Conservation (phyloP, 2,888 invertebrate genomes). For the Sinelater perroti region DNA sequence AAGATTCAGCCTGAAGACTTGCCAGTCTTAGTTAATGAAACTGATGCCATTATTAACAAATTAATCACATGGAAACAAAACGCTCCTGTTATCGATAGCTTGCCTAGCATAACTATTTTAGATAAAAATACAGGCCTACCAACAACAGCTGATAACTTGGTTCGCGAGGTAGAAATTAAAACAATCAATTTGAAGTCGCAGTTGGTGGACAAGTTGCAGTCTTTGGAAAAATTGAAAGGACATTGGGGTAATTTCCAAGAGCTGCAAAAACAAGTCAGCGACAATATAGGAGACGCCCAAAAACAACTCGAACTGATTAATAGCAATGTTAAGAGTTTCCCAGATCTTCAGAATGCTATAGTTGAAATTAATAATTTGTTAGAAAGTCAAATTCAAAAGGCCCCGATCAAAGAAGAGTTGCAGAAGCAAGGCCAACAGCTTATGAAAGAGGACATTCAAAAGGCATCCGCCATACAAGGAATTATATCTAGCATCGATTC, state of each 20-base stretch:
- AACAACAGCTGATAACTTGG: slow-evolving; percentile 74
- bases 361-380: slow-evolving; percentile 64
- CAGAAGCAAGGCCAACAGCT: slow-evolving; percentile 80
- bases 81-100: slow-evolving; percentile 73
- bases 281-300: slow-evolving; percentile 70
- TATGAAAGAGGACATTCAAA: slow-evolving; percentile 83
- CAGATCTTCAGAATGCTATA: slow-evolving; percentile 62
- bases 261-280: slow-evolving; percentile 74
- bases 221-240: slow-evolving; percentile 74
- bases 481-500: slow-evolving; percentile 79
- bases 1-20: slow-evolving; percentile 77
- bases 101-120: slow-evolving; percentile 72
- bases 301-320: slow-evolving; percentile 67
- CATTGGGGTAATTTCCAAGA: slow-evolving; percentile 82
- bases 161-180: slow-evolving; percentile 78
- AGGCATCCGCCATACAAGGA: slow-evolving; percentile 82
- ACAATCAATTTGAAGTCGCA: slow-evolving; percentile 73
- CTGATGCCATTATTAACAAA: slow-evolving; percentile 73
- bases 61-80: slow-evolving; percentile 76
- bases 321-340: slow-evolving; percentile 61
- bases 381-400: slow-evolving; percentile 67
- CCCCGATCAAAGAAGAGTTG: slow-evolving; percentile 73
- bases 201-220: slow-evolving; percentile 72
- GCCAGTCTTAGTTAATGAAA: slow-evolving; percentile 73
- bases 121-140: slow-evolving; percentile 77